Conservation (phyloP, 2,888 invertebrate species). For the Diarsia dahlii region DNA sequence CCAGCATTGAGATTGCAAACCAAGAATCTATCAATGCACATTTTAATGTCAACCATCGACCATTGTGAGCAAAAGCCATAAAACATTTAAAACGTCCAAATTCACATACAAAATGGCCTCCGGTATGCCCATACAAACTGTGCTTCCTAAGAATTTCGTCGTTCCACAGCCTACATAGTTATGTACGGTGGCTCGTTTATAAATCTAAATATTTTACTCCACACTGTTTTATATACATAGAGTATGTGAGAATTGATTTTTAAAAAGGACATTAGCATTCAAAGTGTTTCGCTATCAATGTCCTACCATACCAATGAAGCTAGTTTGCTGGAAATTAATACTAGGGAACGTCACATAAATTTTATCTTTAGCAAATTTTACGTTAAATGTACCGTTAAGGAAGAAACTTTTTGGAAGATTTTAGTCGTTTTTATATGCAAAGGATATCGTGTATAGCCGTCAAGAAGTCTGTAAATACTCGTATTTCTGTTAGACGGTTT, state of each 20-base stretch:
- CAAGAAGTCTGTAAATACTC: conserved; percentile 47
- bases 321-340: conserved; percentile 32
- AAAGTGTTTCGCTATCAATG: conserved; percentile 38
- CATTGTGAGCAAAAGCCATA: conserved; percentile 48
- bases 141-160: conserved; percentile 47
- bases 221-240: conserved; percentile 34
- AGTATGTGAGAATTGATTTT: conserved; percentile 65
- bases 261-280: conserved; percentile 68
- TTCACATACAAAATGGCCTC: conserved; percentile 39
- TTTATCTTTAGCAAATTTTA: conserved; percentile 41
- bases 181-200: conserved; percentile 47
- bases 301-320: conserved; percentile 65
- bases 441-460: conserved; percentile 27
- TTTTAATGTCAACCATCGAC: conserved; percentile 41
- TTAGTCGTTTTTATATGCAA: conserved; percentile 41
- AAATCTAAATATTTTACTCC: conserved; percentile 51
- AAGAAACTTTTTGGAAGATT: conserved; percentile 34
- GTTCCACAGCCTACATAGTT: conserved; percentile 35
- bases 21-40: conserved; percentile 58
- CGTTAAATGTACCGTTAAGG: conserved; percentile 39
- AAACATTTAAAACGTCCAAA: conserved; percentile 52
- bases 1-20: conserved; percentile 3
- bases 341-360: conserved; percentile 36
- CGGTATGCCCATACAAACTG: conserved; percentile 34
- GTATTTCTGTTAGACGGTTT: conserved; percentile 10